These are phyloP conservation scores for Hipposideros armiger DNA, from an alignment of 2,113 vertebrate genomes.

Conservation along the genomic window DNA sequence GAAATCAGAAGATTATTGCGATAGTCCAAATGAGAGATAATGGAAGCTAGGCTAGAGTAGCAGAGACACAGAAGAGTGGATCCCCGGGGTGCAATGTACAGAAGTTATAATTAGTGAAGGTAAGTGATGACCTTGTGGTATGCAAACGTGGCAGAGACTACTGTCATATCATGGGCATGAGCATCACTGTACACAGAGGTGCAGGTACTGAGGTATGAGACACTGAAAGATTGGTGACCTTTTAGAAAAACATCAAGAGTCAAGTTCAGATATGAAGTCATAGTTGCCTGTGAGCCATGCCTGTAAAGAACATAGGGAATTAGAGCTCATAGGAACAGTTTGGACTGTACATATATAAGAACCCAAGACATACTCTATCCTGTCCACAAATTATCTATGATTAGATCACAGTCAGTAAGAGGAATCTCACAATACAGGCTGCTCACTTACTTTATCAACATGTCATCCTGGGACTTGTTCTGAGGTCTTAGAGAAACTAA, in stretches of 20 bases:
- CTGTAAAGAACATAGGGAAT: not conserved
- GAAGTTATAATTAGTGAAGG: not conserved
- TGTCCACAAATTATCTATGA: not conserved
- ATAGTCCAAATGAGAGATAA: not conserved
- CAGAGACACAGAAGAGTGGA: accelerated
- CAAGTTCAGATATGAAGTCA: not conserved
- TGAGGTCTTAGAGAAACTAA: not conserved
- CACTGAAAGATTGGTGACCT: not conserved
- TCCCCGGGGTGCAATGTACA: accelerated
- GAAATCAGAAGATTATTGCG: not conserved
- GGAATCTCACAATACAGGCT: not conserved
- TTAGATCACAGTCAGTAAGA: not conserved
- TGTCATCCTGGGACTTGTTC: not conserved
- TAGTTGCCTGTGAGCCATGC: not conserved
- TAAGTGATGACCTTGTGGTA: not conserved
- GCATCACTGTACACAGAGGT: accelerated
- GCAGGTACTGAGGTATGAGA: not conserved
- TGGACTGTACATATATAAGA: not conserved
- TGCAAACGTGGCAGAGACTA: not conserved
- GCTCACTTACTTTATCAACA: not conserved
- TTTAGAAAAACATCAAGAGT: not conserved
- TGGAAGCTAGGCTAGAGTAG: not conserved
- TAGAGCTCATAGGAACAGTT: no score
- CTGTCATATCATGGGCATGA: not conserved
- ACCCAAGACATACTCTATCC: not conserved